phyloP scores from a whole-genome alignment of 2,888 invertebrate species.

The Myopa testacea region DNA sequence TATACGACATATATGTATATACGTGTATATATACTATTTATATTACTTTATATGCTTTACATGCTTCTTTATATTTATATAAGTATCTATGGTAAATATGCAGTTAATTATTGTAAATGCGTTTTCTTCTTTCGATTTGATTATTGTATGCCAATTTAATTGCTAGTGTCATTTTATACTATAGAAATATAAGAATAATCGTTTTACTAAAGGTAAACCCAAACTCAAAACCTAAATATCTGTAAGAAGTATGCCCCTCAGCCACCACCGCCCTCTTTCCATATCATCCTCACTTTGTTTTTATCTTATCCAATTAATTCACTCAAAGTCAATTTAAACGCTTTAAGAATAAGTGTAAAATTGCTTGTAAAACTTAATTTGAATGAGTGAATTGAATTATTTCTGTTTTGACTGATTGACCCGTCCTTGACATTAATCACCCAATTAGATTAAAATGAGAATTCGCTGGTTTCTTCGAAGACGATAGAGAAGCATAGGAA shows the following conservation, averaged over 20 bases:
- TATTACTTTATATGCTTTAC: no score
- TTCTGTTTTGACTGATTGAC: constrained; percentile 30
- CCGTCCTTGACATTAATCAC: constrained; percentile 40
- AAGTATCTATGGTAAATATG: neutral
- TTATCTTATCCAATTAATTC: constrained; percentile 27
- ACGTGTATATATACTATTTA: no score
- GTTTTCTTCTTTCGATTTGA: constrained; percentile 4
- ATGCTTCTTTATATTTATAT: no score
- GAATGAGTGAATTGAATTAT: constrained; percentile 12
- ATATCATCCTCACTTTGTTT: neutral
- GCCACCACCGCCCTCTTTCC: no score
- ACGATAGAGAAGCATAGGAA: neutral
- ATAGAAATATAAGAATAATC: no score
- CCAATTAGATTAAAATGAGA: constrained; percentile 29
- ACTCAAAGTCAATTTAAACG: constrained; percentile 31
- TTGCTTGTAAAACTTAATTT: constrained; percentile 13
- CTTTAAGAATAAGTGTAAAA: constrained; percentile 12
- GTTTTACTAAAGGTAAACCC: no score
- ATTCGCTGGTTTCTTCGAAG: neutral
- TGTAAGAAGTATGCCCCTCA: no score
- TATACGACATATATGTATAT: no score
- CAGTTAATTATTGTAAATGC: constrained; percentile 4
- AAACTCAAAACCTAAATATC: no score
- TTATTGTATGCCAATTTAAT: no score
- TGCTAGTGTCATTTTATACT: no score